Evolutionary conservation across 2,113 vertebrate species (phyloP).

Genomic region (Tyrannus savana): DNA sequence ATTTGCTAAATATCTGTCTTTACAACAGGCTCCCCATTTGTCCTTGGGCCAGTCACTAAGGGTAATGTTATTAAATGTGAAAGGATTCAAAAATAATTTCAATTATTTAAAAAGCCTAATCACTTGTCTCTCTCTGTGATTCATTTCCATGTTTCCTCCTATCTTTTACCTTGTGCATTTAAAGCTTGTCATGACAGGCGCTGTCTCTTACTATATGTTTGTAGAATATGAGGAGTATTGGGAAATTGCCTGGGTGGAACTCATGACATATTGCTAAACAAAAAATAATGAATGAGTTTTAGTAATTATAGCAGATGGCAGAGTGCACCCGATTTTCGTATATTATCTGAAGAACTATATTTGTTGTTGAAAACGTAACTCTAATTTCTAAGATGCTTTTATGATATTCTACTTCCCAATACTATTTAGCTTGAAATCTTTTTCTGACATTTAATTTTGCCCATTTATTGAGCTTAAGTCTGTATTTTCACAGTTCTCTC

Average conservation of each 20-base stretch:
- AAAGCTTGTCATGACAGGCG: conserved; percentile 24
- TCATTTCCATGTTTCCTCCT: conserved; percentile 36
- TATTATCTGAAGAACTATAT: background rate
- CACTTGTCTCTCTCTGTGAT: conserved; percentile 9
- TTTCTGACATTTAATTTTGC: background rate
- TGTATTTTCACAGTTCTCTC: background rate
- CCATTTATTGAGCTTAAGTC: background rate
- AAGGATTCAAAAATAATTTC: conserved; percentile 3
- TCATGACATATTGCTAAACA: conserved; percentile 30
- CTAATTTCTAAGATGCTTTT: background rate
- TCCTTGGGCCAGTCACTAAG: background rate
- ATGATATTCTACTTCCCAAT: background rate
- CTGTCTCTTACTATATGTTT: conserved; percentile 40
- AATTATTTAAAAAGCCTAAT: conserved; percentile 14
- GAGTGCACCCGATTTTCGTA: background rate
- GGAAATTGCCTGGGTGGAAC: conserved; percentile 21
- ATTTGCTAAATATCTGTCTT: background rate
- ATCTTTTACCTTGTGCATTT: conserved; percentile 20
- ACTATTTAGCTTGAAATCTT: background rate
- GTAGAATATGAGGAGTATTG: conserved; percentile 20
- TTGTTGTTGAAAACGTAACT: background rate
- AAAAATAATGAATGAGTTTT: conserved; percentile 22
- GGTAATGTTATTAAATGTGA: background rate
- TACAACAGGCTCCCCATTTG: background rate
- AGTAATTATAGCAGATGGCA: conserved; percentile 7